Evolutionary conservation across 2,888 invertebrate species (phyloP).

Genomic region (Reticulitermes lucifugus): DNA sequence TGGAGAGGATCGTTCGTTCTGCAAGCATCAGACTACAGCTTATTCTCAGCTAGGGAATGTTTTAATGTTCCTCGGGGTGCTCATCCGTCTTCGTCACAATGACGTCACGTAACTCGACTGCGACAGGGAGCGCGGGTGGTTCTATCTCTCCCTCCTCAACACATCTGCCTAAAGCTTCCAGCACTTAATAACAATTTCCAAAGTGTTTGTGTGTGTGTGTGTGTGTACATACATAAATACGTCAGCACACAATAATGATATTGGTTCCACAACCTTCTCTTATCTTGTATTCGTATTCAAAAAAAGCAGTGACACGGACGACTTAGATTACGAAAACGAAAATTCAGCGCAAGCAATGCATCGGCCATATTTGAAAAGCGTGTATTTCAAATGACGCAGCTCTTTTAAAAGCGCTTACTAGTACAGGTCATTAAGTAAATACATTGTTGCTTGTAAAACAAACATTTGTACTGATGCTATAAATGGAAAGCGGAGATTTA

Average conservation of each 20-base stretch:
- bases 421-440: too few relatives aligned
- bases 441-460: too few relatives aligned
- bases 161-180: background rate
- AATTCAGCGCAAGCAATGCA: too few relatives aligned
- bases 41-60: slow-evolving; percentile 38
- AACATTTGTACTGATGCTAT: too few relatives aligned
- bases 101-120: slow-evolving; percentile 22
- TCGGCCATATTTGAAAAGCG: too few relatives aligned
- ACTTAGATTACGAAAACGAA: too few relatives aligned
- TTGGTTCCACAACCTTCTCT: background rate
- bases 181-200: background rate
- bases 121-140: background rate
- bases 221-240: too few relatives aligned
- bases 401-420: too few relatives aligned
- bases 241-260: background rate
- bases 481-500: too few relatives aligned
- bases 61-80: slow-evolving; percentile 38
- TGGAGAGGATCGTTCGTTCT: background rate
- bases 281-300: too few relatives aligned
- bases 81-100: slow-evolving; percentile 44
- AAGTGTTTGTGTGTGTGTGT: background rate
- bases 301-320: too few relatives aligned
- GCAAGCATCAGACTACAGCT: background rate
- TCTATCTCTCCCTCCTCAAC: background rate
- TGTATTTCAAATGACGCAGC: too few relatives aligned